Base-by-base conservation (phyloP, 2,888 invertebrate species). In the Lycia hirtaria region DNA sequence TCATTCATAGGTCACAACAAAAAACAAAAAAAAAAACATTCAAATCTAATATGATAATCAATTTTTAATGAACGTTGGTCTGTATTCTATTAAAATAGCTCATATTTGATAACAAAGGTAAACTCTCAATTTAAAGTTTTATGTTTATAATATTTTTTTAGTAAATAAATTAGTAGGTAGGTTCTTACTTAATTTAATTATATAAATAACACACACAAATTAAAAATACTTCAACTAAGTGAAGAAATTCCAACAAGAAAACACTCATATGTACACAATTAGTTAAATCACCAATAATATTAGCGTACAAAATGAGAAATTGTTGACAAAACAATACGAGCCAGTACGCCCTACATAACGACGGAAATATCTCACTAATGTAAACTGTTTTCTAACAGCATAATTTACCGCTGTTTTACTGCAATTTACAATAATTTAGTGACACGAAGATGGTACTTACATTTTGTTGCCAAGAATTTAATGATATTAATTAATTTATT, bases 261-360 rank as follows among this genome's bases (percentile, higher is more conserved):
- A n/a, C 12, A 9, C 24, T 45, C 19, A 33, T 51, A 32, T 32
- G 22, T 19, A 44, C 37, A 24, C 20, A 53, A 49, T 53, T 53
- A 52, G 14, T 15, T 50, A 3, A 24, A 50, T 38, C 20, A 51
- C 17, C 24, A 50, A 26, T 47, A 30, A 30, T 47, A 24, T 22
- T 22, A 30, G 1, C 6, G 9, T 4, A 37, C 38, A 19, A 32
- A 44, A 43, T n/a, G 22, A 22, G 37, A 50, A 48, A 54, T 48
- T 62, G 59, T 62, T 62, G 48, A 55, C 45, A 49, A 41, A 60
- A 56, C 53, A 53, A 45, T 55, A 19, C 6, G 24, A 24, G 44
- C 28, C 49, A 22, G 24, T 41, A 26, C 44, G 45, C 24, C 33
- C 50, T 45, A 50, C 37, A 45, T 45, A 56, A 38, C 19, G 19